A percentile compares a stretch with the other conserved stretches of the same genome.
Conservation (phyloP, 2,113 vertebrate genomes). For the Onychostruthus taczanowskii region DNA sequence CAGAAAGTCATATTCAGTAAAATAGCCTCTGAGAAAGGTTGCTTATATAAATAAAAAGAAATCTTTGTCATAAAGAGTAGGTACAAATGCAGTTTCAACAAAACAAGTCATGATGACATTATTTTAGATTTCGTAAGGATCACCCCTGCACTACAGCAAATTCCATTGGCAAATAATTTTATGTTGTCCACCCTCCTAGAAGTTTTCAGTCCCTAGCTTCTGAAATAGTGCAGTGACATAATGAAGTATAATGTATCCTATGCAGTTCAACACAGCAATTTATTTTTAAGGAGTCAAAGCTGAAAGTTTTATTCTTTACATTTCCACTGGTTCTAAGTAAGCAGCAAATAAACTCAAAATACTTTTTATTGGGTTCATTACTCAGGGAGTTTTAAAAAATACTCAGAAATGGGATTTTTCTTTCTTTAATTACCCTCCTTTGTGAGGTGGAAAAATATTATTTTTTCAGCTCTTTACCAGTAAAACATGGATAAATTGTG, state of each 20-base stretch:
- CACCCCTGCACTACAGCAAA: not conserved
- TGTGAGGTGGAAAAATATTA: not conserved
- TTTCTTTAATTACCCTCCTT: not conserved
- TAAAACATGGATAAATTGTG: not conserved
- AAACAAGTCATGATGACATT: not conserved
- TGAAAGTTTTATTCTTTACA: not conserved
- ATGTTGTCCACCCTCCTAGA: not conserved
- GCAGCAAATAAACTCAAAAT: not conserved
- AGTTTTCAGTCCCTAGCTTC: not conserved
- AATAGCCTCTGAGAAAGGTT: not conserved
- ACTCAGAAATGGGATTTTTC: not conserved
- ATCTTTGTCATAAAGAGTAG: not conserved
- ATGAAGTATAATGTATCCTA: not conserved
- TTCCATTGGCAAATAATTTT: not conserved
- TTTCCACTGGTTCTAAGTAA: not conserved
- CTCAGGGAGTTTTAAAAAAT: not conserved
- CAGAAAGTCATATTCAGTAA: conserved; percentile 16
- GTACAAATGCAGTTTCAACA: not conserved
- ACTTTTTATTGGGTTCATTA: not conserved
- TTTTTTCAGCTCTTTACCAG: not conserved
- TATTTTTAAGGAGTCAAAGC: not conserved
- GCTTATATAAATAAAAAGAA: not conserved
- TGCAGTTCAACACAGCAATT: not conserved
- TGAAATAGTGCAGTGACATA: not conserved
- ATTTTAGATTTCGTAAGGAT: not conserved